Base-by-base conservation (phyloP, 2,797 vertebrate genomes). In the Iguana delicatissima region DNA sequence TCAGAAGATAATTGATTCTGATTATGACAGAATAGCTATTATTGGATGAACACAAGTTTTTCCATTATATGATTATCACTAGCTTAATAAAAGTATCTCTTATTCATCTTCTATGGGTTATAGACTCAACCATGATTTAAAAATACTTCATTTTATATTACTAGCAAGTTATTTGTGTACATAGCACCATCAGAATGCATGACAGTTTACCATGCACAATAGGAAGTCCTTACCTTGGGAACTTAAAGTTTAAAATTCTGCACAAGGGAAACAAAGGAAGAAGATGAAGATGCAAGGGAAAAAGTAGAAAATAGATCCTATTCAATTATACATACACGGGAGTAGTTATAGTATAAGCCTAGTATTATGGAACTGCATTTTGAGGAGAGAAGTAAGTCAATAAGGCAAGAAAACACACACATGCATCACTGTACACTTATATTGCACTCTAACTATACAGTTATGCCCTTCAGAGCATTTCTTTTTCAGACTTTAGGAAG, bases 61-160 rank as follows among this genome's bases (percentile, higher is more conserved):
- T 69, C 57, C 85, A 67, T 6, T 50, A 26, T 84, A 92, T 90
- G 77, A 88, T 20, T 89, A 90, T 92, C 93, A 69, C 83, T 14
- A 85, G 84, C 42, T 72, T 57, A 95, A 93, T 81, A 89, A 96
- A 87, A 89, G 94, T 88, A 86, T 72, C 4, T 42, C 38, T 10
- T 14, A 67, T 50, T 16, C 35, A 20, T 18, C 87, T 86, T 91
- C 57, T 85, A 92, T 29, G 88, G 81, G 86, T 90, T 74, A 81
- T 62, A 89, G 76, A 76, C n/a, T 82, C 1, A 93, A 64, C 73
- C 42, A 88, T 73, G 86, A 92, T 93, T 93, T 94, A 87, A 94
- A 95, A 94, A 38, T 89, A 88, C 3, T 85, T 1, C 38, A 91
- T 92, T 94, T 93, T 89, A 73, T 52, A 90, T 93, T 92, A 82